Evolutionary conservation across 2,888 invertebrate species (phyloP).

Genomic region (Sphaeridia pumilis): DNA sequence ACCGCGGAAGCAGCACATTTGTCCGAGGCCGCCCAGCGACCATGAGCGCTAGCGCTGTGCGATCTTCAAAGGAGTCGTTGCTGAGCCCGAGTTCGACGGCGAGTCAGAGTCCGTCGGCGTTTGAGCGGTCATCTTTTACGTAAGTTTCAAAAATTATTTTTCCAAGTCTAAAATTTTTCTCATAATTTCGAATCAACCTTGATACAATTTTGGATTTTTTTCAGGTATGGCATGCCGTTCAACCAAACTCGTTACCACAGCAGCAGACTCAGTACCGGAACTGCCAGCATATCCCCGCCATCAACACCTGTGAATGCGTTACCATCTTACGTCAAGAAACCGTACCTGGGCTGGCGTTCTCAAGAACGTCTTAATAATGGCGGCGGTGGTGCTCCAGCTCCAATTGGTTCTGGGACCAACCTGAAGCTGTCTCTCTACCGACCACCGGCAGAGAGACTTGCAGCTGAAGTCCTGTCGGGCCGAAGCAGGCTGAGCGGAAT

Average conservation of each 20-base stretch:
- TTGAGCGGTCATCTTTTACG: constrained; percentile 36
- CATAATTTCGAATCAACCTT: no score
- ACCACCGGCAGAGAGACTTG: constrained; percentile 31
- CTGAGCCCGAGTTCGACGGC: constrained; percentile 36
- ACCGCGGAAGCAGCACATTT: constrained; percentile 30
- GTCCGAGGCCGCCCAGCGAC: constrained; percentile 33
- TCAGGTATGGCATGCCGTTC: constrained; percentile 36
- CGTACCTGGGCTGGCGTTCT: constrained; percentile 79
- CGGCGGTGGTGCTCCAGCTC: neutral
- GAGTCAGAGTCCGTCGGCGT: constrained; percentile 36
- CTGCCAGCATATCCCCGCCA: constrained; percentile 29
- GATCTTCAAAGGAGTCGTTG: constrained; percentile 34
- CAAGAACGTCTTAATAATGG: constrained; percentile 54
- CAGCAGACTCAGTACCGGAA: constrained; percentile 29
- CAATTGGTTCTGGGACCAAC: constrained; percentile 8
- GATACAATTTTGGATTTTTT: neutral
- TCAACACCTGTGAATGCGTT: constrained; percentile 26
- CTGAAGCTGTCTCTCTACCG: constrained; percentile 40
- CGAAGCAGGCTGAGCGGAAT: constrained; percentile 19
- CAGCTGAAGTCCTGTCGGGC: constrained; percentile 29
- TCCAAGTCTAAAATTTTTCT: no score
- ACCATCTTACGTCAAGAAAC: constrained; percentile 49
- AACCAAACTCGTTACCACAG: constrained; percentile 29
- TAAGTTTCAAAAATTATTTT: no score
- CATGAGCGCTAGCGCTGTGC: constrained; percentile 22